Base-by-base conservation (phyloP, 2,797 vertebrate genomes). In the Diplodus sargus region DNA sequence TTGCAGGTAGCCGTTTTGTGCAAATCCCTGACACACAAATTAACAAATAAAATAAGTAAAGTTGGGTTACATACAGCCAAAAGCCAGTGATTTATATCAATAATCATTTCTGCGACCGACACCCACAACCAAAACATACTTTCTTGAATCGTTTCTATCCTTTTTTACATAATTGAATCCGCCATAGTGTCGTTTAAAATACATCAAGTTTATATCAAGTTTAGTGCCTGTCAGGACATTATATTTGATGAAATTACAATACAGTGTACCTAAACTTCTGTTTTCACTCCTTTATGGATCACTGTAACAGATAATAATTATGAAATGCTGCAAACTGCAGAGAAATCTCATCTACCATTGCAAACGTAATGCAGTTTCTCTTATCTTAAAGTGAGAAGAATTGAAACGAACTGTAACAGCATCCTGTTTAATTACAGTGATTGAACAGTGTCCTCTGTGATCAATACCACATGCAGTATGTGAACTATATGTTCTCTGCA, bases 361-460 rank as follows among this genome's bases (percentile, higher is more conserved):
- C 39, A 39, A 39, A 39, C 39, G 10, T 2, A 11, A 39, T 47
- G 45, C 45, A 22, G 12, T 51, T 74, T 52, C 57, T n/a, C 48
- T 1, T 10, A 30, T 3, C 42, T 16, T 15, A 22, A 39, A 16
- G 13, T 39, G 34, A 39, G 8, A 39, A 39, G 34, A 39, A 39
- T 39, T 39, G 34, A 39, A 9, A 39, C 1, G 48, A 84, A 34
- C 34, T 58, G 16, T 30, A 51, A 54, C 12, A 65, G 57, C 28
- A 39, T 62, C 63, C 69, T 59, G 62, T 72, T 74, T 20, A 42
- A 67, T 70, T 48, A 52, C 10, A 49, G 47, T 52, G 60, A 67
- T 63, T 63, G 76, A 78, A 20, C 22, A 0, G 25, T 16, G 42
- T 43, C 16, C 45, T 48, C 43, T 64, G 52, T 6, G 51, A 80